Conservation (phyloP, 1,140 invertebrate species). For the Cataglyphis hispanica region DNA sequence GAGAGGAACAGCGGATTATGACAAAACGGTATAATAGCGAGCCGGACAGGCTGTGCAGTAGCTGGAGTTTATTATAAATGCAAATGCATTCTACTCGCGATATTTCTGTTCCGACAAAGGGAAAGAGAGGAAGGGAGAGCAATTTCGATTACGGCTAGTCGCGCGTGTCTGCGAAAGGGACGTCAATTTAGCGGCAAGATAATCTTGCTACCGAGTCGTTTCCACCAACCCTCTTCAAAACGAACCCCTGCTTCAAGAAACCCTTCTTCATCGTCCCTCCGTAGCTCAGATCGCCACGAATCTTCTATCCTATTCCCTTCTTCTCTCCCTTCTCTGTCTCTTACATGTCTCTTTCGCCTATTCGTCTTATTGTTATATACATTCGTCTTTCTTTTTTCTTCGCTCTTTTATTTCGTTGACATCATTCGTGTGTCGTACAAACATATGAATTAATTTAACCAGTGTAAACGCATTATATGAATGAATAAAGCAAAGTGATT, state of each 20-base stretch:
- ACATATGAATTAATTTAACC: neutral
- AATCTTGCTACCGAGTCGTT: conserved; percentile 18
- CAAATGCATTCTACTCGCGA: conserved; percentile 45
- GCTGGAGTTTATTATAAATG: conserved; percentile 52
- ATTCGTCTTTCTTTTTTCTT: neutral
- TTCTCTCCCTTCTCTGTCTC: neutral
- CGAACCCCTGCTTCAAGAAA: conserved; percentile 28
- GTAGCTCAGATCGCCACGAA: neutral
- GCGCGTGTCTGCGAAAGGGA: conserved; percentile 39
- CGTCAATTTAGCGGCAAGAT: conserved; percentile 51
- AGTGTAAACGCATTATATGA: neutral
- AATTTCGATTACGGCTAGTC: conserved; percentile 49
- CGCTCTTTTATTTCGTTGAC: neutral
- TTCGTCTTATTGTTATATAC: neutral
- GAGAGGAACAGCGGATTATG: conserved; percentile 18
- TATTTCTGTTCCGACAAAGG: conserved; percentile 46
- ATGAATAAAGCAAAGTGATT: neutral
- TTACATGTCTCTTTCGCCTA: neutral
- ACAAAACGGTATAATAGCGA: conserved; percentile 40
- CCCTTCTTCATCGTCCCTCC: neutral
- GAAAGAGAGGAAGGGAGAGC: neutral
- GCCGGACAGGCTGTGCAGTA: conserved; percentile 19
- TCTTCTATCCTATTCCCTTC: neutral
- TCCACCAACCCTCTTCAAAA: conserved; percentile 19
- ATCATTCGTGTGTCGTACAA: conserved; percentile 2